Evolutionary conservation across 1,140 invertebrate species (phyloP).

Genomic region (Drosophila melanica): DNA sequence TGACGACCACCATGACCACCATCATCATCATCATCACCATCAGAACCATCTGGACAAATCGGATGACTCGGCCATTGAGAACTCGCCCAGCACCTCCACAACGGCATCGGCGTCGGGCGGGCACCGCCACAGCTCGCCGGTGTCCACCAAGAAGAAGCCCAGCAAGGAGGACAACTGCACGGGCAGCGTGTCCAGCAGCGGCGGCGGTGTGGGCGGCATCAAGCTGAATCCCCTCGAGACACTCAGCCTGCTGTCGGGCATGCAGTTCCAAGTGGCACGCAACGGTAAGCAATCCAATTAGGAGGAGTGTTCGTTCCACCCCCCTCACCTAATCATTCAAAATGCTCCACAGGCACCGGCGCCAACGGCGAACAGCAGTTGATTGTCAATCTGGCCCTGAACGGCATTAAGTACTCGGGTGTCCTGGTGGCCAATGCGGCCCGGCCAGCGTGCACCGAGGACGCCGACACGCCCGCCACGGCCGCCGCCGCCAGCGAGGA

Average conservation of each 20-base stretch:
- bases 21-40: constrained; percentile 50
- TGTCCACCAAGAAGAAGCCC: constrained; percentile 75
- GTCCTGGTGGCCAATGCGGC: constrained; percentile 91
- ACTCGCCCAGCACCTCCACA: constrained; percentile 78
- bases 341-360: constrained; percentile 86
- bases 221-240: constrained; percentile 68
- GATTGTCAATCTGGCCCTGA: constrained; percentile 97
- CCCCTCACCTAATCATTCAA: constrained; percentile 6
- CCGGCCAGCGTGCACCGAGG: constrained; percentile 36
- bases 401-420: constrained; percentile 95
- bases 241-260: constrained; percentile 85
- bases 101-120: constrained; percentile 61
- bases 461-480: neutral
- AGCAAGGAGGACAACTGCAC: constrained; percentile 28
- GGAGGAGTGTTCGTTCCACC: neutral
- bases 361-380: constrained; percentile 93
- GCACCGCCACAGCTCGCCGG: constrained; percentile 72
- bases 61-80: constrained; percentile 80
- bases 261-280: constrained; percentile 95
- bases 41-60: constrained; percentile 78
- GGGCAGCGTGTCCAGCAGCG: constrained; percentile 5
- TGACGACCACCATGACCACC: constrained; percentile 28
- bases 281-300: constrained; percentile 87
- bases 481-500: constrained; percentile 3
- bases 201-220: neutral